A percentile compares a stretch with the other conserved stretches of the same genome.
These are phyloP conservation scores for Anhinga rufa DNA, from an alignment of 2,113 vertebrate genomes.

Conservation along the genomic window DNA sequence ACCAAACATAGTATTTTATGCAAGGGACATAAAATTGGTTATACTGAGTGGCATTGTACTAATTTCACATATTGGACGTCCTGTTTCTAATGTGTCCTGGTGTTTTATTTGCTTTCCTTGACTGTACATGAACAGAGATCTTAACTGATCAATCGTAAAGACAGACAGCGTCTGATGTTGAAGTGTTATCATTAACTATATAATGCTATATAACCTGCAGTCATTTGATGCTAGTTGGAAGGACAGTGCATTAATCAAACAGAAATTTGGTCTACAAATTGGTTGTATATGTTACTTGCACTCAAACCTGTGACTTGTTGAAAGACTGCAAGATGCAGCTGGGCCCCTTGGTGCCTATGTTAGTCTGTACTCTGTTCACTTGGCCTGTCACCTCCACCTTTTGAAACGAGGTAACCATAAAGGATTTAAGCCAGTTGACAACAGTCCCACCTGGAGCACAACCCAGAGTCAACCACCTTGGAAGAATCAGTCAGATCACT, in stretches of 20 bases:
- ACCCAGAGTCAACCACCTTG: neutral
- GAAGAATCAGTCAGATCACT: neutral
- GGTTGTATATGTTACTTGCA: neutral
- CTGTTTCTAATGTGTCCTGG: neutral
- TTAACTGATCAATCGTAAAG: neutral
- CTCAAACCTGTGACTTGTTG: neutral
- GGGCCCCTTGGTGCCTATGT: neutral
- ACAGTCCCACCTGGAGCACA: neutral
- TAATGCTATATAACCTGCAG: neutral
- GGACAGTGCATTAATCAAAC: neutral
- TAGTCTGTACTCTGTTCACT: neutral
- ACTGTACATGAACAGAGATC: neutral
- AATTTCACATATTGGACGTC: neutral
- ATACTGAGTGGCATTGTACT: neutral
- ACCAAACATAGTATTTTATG: neutral
- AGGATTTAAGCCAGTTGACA: neutral
- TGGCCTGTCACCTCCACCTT: neutral
- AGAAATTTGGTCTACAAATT: neutral
- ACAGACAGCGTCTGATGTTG: neutral
- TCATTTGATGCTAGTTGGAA: neutral
- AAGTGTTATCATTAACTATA: neutral
- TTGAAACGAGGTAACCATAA: neutral
- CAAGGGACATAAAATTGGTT: neutral
- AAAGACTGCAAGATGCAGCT: neutral
- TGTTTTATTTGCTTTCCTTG: neutral